A percentile compares a stretch with the other conserved stretches of the same genome.
phyloP scores from a whole-genome alignment of 2,113 vertebrate species.

The Vidua macroura region DNA sequence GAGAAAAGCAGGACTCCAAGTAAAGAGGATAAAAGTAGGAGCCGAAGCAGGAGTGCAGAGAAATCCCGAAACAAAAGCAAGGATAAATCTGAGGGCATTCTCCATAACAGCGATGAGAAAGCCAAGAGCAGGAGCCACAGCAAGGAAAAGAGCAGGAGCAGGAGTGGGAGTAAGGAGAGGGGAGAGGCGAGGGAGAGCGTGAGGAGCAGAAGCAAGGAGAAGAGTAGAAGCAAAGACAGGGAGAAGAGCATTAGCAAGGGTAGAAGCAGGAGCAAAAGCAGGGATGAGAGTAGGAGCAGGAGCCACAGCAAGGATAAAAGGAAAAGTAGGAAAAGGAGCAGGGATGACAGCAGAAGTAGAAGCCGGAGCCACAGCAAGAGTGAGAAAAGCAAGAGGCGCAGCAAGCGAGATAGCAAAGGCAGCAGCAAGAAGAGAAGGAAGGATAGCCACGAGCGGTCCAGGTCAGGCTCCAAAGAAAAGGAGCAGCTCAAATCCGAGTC shows the following conservation, averaged over 20 bases:
- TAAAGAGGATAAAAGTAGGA: constrained; percentile 77
- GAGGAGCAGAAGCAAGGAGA: constrained; percentile 69
- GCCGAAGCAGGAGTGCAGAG: constrained; percentile 74
- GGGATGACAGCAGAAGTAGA: constrained; percentile 68
- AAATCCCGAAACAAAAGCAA: constrained; percentile 74
- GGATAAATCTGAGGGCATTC: constrained; percentile 65
- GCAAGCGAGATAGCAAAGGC: constrained; percentile 83
- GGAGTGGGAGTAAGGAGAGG: constrained; percentile 70
- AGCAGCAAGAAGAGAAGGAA: constrained; percentile 84
- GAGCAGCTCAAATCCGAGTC: constrained; percentile 60
- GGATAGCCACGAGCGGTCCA: constrained; percentile 74
- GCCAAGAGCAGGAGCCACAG: constrained; percentile 74
- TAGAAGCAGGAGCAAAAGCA: constrained; percentile 69
- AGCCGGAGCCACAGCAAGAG: constrained; percentile 78
- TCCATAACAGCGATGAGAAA: constrained; percentile 68
- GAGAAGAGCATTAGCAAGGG: constrained; percentile 68
- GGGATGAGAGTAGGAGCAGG: constrained; percentile 68
- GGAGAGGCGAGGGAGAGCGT: constrained; percentile 63
- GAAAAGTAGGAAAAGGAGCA: constrained; percentile 76
- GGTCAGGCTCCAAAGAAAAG: constrained; percentile 68
- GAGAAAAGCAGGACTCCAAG: constrained; percentile 83
- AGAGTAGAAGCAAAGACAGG: constrained; percentile 70
- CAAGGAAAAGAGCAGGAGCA: constrained; percentile 71
- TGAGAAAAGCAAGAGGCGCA: constrained; percentile 81
- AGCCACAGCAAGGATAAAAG: constrained; percentile 76